Evolutionary conservation across 1,140 invertebrate species (phyloP).

Genomic region (Uloborus diversus): DNA sequence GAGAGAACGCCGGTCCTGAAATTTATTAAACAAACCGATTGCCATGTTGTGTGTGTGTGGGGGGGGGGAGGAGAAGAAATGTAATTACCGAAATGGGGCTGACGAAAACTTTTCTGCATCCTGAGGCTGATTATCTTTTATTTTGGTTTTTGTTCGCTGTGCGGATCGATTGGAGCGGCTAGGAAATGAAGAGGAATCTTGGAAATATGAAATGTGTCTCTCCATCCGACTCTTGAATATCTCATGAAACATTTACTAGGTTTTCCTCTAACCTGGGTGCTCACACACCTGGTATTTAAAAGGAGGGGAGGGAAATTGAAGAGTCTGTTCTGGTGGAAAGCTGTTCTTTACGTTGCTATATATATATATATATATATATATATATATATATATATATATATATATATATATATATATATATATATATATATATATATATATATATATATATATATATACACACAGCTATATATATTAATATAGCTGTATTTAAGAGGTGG

Average conservation of each 20-base stretch:
- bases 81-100: constrained; percentile 46
- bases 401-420: too few species aligned
- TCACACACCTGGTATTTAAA: neutral
- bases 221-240: constrained; percentile 37
- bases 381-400: too few species aligned
- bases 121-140: constrained; percentile 47
- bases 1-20: constrained; percentile 5
- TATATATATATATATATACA: too few species aligned
- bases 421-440: too few species aligned
- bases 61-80: constrained; percentile 31
- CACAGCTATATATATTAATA: too few species aligned
- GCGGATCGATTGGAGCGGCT: constrained; percentile 27
- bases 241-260: constrained; percentile 51
- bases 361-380: too few species aligned
- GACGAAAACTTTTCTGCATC: constrained; percentile 38
- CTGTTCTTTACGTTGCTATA: too few species aligned
- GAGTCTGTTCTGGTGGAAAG: too few species aligned
- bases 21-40: constrained; percentile 57
- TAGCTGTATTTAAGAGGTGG: too few species aligned
- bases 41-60: constrained; percentile 10
- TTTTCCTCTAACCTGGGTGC: neutral
- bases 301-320: neutral
- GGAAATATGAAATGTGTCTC: constrained; percentile 47
- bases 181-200: constrained; percentile 29
- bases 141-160: too few species aligned